Base-by-base conservation (phyloP, 1,140 invertebrate species). In the Zaprionus camerounensis region DNA sequence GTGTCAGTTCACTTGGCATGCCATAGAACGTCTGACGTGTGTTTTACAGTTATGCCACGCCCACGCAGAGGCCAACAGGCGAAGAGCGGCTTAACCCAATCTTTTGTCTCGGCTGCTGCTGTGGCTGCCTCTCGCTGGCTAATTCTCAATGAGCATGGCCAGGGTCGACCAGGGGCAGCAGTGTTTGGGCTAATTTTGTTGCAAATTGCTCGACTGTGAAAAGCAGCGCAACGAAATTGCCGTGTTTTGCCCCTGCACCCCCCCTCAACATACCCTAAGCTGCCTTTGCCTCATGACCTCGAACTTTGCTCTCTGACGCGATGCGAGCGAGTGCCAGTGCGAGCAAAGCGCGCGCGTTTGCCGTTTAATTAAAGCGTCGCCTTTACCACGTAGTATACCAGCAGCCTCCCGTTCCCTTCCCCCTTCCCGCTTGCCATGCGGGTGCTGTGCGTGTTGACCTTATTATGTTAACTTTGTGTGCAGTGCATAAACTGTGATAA, bases 391-490 rank as follows among this genome's bases (percentile, higher is more conserved):
- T 26, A 44, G 22, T 24, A 41, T 41, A 5, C 12, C 36, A 22
- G 13, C 36, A 15, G 34, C n/a, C 24, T 5, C 24, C 64, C 61
- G 6, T 53, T 44, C 36, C 26, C 17, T 7, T 12, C 0, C 24
- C 44, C 46, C 28, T 15, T 9, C 5, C 6, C n/a, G n/a, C 26
- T 36, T 2, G 1, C 36, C 44, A 5, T 28, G 66, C 63, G 36
- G 71, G 46, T 71, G 53, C 76, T 83, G 80, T 83, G 84, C 78
- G 78, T 87, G 84, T 68, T 87, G 84, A 84, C 84, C 84, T 87
- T 87, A 88, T 87, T 87, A 88, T 87, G 85, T 84, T 88, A 86
- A 88, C 84, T 84, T 88, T 88, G 84, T 87, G 84, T 87, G 84
- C 85, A 87, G 80, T 86, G 83, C 83, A 86, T 86, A 86, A 86